Conservation (phyloP, 2,113 vertebrate species). For the Aegithalos caudatus region DNA sequence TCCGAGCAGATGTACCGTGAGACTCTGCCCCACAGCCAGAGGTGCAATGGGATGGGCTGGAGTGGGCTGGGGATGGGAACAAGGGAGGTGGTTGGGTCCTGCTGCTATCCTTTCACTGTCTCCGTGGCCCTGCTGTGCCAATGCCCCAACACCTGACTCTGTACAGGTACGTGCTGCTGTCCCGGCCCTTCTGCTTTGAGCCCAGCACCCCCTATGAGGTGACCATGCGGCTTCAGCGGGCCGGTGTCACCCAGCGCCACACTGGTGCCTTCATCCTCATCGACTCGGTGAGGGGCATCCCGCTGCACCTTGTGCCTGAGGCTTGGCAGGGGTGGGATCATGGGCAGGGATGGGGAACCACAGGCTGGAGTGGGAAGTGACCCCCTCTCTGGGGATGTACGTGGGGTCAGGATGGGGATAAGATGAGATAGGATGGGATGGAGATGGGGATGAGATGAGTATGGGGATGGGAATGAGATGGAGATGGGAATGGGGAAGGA, state of each 20-base stretch:
- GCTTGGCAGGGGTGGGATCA: background rate
- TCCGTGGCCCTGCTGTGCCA: background rate
- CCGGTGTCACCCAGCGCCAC: constrained; percentile 71
- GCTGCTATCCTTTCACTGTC: background rate
- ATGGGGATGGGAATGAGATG: too few species aligned
- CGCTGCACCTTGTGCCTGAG: accelerated
- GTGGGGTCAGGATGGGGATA: accelerated
- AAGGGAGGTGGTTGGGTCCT: background rate
- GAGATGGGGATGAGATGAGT: background rate
- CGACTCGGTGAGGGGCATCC: constrained; percentile 75
- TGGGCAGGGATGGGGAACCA: background rate
- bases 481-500: background rate
- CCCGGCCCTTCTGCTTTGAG: constrained; percentile 87
- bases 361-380: background rate
- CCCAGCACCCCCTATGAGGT: constrained; percentile 77
- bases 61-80: background rate
- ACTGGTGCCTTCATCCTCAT: constrained; percentile 79
- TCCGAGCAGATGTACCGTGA: constrained; percentile 83
- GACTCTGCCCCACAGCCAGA: constrained; percentile 72
- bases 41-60: background rate
- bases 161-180: constrained; percentile 78
- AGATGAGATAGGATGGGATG: background rate
- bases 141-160: accelerated
- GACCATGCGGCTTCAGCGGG: constrained; percentile 78
- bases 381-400: background rate